Percentiles rank a stretch among this genome's conserved stretches.
Conservation (phyloP, 1,140 invertebrate genomes). For the Epicauta chinensis region DNA sequence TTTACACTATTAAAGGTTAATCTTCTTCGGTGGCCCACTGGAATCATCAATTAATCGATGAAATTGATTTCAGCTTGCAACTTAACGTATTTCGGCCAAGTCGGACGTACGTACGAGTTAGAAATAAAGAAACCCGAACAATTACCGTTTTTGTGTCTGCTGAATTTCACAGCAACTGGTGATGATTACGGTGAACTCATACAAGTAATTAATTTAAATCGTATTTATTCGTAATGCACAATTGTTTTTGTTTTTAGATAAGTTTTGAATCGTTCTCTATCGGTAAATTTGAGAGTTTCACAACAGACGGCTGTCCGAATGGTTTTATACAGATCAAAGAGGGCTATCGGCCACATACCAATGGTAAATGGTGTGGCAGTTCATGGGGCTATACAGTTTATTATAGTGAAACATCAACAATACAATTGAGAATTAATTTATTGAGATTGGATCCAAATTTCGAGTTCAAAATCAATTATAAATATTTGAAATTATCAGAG, state of each 20-base stretch:
- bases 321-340: constrained; percentile 75
- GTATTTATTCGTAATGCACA: no score
- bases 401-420: constrained; percentile 66
- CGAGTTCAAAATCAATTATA: constrained; percentile 77
- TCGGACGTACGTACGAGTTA: constrained; percentile 70
- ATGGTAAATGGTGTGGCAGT: constrained; percentile 78
- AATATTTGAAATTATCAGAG: constrained; percentile 67
- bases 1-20: no score
- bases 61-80: constrained; percentile 73
- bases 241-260: constrained; percentile 47
- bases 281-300: constrained; percentile 66
- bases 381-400: constrained; percentile 80
- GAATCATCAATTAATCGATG: no score
- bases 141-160: constrained; percentile 68
- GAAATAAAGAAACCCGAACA: constrained; percentile 64
- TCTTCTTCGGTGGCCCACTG: no score
- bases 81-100: constrained; percentile 72
- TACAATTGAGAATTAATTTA: constrained; percentile 11
- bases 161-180: constrained; percentile 72
- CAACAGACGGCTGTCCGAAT: constrained; percentile 70
- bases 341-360: constrained; percentile 59
- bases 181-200: constrained; percentile 65
- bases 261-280: constrained; percentile 72
- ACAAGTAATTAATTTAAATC: constrained; percentile 51
- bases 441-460: constrained; percentile 49